These are phyloP conservation scores for Gandaritis pyraliata DNA, from an alignment of 2,888 invertebrate genomes.

Conservation along the genomic window DNA sequence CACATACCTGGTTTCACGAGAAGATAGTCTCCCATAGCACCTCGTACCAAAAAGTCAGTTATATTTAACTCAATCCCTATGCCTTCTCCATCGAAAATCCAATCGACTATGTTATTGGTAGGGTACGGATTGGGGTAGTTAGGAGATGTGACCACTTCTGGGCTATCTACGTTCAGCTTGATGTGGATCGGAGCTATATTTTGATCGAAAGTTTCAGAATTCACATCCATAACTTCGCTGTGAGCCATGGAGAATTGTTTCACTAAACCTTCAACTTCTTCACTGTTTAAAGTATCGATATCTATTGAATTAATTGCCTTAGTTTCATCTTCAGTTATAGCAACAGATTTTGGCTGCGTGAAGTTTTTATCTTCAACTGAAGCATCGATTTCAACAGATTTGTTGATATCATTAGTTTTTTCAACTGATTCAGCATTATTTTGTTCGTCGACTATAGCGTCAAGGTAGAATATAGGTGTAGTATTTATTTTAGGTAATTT, in stretches of 20 bases:
- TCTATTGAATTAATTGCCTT: conserved; percentile 11
- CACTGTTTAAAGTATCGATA: conserved; percentile 50
- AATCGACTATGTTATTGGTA: conserved; percentile 62
- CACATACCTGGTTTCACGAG: conserved; percentile 73
- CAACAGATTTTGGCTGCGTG: background rate
- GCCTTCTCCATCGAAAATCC: conserved; percentile 70
- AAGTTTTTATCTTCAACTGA: conserved; percentile 19
- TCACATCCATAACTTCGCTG: conserved; percentile 49
- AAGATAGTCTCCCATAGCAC: conserved; percentile 67
- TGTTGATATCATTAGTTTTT: conserved; percentile 12
- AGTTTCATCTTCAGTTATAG: background rate
- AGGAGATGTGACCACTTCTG: conserved; percentile 61
- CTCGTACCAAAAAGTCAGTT: conserved; percentile 66
- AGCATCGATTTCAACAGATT: conserved; percentile 26
- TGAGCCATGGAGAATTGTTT: conserved; percentile 52
- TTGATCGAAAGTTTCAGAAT: conserved; percentile 46
- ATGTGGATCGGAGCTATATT: conserved; percentile 52
- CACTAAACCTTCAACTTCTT: conserved; percentile 54
- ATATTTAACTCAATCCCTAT: conserved; percentile 74
- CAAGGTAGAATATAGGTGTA: conserved; percentile 47
- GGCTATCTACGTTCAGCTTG: conserved; percentile 53
- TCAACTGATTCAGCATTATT: conserved; percentile 34
- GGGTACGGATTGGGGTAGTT: conserved; percentile 64
- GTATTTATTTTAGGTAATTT: conserved; percentile 16
- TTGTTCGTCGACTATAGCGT: conserved; percentile 51